Base-by-base conservation (phyloP, 2,113 vertebrate genomes). In the Dasyprocta punctata region DNA sequence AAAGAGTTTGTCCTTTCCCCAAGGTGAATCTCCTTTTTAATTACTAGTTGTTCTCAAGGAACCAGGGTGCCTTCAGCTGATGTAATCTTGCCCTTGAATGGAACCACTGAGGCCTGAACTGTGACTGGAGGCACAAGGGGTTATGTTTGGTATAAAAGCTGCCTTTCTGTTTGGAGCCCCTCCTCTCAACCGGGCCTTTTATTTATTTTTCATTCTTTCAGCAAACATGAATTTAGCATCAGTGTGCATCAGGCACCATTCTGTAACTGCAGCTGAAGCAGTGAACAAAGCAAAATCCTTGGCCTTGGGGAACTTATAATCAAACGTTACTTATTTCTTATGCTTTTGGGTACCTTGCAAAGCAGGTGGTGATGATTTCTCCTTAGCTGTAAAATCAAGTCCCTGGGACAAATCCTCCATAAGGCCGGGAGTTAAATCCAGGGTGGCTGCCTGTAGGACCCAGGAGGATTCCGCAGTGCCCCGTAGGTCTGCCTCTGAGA, bases 401-500 rank as follows among this genome's bases (percentile, higher is more conserved):
- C 60, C 14, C 30, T 28, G 86, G 44, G 33, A 38, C 58, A 38
- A 47, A 30, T 58, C n/a, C 80, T 41, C 58, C 52, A 47, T 44
- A n/a, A 84, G 54, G 58, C 65, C 61, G 44, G 73, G 61, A 73
- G 83, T 90, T 54, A 81, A 81, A 78, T 38, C 61, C 86, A 54
- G 3, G 24, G 83, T 75, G 24, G 86, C 56, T 77, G 86, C 82
- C 33, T 94, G 73, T 26, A 4, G 28, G 38, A 33, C 71, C 82
- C 65, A 60, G 47, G 78, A 26, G 71, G 65, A 86, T 73, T 90
- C 88, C 56, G 4, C 17, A 28, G 44, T 92, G 61, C 60, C 77
- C 54, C 17, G 36, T 83, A 82, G 92, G 84, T 91, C 91, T 96
- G 92, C 92, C 86, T 95, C 56, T 19, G 73, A 81, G 86, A 86